A percentile compares a stretch with the other conserved stretches of the same genome.
Evolutionary conservation across 2,888 invertebrate species (phyloP).

Genomic region (Hedychridium roseum): DNA sequence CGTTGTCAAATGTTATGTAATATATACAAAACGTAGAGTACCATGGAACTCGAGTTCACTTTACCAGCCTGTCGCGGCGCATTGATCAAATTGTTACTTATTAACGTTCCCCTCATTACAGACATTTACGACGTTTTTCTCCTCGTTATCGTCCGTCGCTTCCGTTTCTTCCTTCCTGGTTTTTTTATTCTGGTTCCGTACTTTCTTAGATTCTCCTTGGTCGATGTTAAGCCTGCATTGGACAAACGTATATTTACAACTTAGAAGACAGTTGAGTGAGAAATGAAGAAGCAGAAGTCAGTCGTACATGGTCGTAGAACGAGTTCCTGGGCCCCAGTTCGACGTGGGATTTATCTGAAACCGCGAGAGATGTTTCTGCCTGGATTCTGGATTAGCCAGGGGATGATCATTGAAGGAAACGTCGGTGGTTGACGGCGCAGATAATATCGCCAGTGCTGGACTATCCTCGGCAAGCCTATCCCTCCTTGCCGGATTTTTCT

Average conservation of each 20-base stretch:
- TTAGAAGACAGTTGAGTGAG: conserved; percentile 8
- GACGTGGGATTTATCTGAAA: conserved; percentile 88
- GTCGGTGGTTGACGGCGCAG: conserved; percentile 63
- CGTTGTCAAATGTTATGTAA: no score
- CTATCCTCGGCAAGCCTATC: conserved; percentile 68
- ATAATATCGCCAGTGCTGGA: conserved; percentile 68
- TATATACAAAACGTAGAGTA: no score
- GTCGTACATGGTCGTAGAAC: conserved; percentile 79
- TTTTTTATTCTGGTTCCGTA: conserved; percentile 75
- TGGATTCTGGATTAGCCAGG: conserved; percentile 83
- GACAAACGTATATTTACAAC: conserved; percentile 11
- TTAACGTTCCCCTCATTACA: no score
- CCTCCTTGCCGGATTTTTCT: conserved; percentile 71
- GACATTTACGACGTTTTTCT: no score
- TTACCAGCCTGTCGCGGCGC: no score
- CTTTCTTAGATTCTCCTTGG: conserved; percentile 70
- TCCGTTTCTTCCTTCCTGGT: conserved; percentile 52
- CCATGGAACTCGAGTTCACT: no score
- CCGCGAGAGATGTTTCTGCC: conserved; percentile 75
- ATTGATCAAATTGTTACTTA: no score
- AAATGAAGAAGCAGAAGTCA: neutral
- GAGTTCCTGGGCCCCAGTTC: conserved; percentile 91
- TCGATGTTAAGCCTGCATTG: conserved; percentile 19
- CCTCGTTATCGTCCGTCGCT: no score
- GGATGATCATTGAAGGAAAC: conserved; percentile 70